Conservation (phyloP, 2,797 vertebrate species). For the Tapera naevia region DNA sequence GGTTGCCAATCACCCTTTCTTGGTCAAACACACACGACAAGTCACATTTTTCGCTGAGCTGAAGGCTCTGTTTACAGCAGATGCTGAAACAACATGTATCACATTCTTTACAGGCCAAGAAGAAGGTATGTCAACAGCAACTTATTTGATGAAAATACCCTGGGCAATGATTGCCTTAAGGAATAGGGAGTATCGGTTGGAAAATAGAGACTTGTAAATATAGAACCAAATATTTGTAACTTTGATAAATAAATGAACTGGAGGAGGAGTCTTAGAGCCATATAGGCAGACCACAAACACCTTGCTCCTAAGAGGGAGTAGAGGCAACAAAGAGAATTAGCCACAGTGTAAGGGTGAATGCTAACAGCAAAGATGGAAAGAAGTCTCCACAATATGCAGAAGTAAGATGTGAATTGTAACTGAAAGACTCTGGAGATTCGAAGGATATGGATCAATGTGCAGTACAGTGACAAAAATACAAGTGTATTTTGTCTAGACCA, state of each 20-base stretch:
- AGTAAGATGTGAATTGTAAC: background rate
- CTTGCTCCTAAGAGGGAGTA: background rate
- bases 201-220: background rate
- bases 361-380: background rate
- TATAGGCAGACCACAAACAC: background rate
- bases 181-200: background rate
- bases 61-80: background rate
- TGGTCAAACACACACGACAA: background rate
- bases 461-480: background rate
- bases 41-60: background rate
- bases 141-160: background rate
- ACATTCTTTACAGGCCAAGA: background rate
- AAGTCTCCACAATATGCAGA: background rate
- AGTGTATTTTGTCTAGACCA: background rate
- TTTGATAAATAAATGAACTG: background rate
- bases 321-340: background rate
- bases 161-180: background rate
- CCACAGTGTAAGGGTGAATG: accelerated
- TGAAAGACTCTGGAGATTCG: background rate
- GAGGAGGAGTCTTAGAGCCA: background rate
- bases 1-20: background rate
- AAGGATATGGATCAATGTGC: background rate
- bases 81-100: background rate
- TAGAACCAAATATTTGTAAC: background rate
- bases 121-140: background rate